Evolutionary conservation across 2,888 invertebrate genomes (phyloP), one percentile per base, ranked within the genome.

Genomic region (Dendrolimus pini): DNA sequence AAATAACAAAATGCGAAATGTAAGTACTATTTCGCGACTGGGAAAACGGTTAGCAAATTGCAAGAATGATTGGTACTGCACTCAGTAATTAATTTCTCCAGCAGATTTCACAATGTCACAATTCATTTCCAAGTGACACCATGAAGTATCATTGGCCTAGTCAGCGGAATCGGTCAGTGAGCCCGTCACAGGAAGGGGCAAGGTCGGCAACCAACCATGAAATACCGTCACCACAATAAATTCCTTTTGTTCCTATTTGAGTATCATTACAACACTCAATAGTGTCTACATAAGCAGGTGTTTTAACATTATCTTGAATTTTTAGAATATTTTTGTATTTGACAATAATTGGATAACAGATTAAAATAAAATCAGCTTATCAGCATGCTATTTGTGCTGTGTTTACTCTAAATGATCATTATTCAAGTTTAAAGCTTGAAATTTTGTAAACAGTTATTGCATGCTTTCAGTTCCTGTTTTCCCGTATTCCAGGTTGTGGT

Each of bases 201-300:
- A 87, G 85, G 88, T 83, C 88, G 85, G 88, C 86, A 76, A 66
- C 78, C 84, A 83, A 83, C 77, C 89, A 85, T 89, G 82, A 85
- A 87, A 79, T 83, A 82, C 80, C 83, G 80, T 74, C 78, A 78
- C 79, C 74, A 82, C 80, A 12, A 47, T 47, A 47, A 47, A 47
- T 8, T 47, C 8, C 47, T 12, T 47, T 47, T 47, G 47, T 47
- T 47, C 12, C 47, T 47, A 54, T 57, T 54, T 41, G 12, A 54
- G 41, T 30, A 54, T n/a, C 30, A 12, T 41, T 41, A 54, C 14
- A 54, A 54, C 2, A 30, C 30, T 18, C 54, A 10, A 30, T 3
- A 54, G 54, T 3, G 30, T 30, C 30, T 30, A 6, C 30, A 30
- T 30, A 30, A 56, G 59, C 58, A 60, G 53, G 47, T 47, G 47